phyloP scores from a whole-genome alignment of 2,113 vertebrate species.

The Atlantisia rogersi region DNA sequence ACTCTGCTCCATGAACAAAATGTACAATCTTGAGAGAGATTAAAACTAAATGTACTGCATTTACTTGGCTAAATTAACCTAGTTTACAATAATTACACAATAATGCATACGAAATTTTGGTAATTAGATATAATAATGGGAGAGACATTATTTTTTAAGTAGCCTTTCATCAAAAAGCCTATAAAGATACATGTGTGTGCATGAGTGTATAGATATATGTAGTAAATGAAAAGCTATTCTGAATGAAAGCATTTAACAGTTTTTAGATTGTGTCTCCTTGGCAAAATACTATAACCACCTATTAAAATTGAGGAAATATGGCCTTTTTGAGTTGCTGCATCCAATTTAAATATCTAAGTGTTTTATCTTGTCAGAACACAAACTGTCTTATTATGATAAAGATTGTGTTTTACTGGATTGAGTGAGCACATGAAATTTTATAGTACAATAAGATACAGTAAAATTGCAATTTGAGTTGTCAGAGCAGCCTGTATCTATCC shows the following conservation, averaged over 20 bases:
- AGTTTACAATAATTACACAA: background rate
- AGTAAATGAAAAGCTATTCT: background rate
- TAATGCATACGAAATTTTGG: background rate
- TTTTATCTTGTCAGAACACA: background rate
- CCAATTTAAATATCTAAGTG: background rate
- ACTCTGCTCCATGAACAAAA: background rate
- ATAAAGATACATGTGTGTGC: rapidly evolving
- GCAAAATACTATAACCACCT: background rate
- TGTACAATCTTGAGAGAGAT: background rate
- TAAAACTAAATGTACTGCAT: background rate
- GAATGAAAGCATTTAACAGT: background rate
- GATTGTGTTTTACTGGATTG: background rate
- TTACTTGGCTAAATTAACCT: background rate
- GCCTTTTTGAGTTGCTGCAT: background rate
- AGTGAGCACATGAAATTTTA: background rate
- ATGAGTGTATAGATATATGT: rapidly evolving
- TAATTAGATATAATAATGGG: background rate
- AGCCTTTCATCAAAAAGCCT: background rate
- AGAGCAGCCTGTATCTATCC: background rate
- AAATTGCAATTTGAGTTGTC: background rate
- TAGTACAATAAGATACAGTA: background rate
- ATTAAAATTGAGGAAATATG: background rate
- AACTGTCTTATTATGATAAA: background rate
- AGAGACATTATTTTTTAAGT: background rate
- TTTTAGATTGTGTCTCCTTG: background rate